These are phyloP conservation scores for Takifugu rubripes DNA, from an alignment of 2,797 vertebrate genomes.

Conservation along the genomic window DNA sequence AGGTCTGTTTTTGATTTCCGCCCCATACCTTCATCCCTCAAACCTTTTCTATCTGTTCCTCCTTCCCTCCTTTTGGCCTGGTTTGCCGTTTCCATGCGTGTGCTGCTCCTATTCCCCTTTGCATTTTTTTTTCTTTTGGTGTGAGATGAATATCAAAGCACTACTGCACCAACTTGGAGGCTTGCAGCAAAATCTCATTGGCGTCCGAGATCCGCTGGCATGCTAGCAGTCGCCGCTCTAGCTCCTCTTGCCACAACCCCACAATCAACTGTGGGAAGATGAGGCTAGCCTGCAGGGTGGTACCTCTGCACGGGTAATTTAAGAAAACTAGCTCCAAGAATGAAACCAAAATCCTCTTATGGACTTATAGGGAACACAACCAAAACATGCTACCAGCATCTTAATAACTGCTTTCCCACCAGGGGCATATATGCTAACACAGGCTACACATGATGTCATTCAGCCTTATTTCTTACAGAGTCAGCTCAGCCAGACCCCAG, in stretches of 20 bases:
- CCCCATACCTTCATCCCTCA: constrained; percentile 65
- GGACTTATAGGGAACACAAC: constrained; percentile 19
- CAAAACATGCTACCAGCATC: constrained; percentile 52
- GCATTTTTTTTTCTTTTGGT: constrained; percentile 86
- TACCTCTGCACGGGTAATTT: constrained; percentile 57
- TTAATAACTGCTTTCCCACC: constrained; percentile 55
- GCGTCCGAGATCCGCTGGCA: constrained; percentile 65
- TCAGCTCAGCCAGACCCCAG: constrained; percentile 31
- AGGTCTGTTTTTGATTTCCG: constrained; percentile 86
- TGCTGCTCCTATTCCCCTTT: constrained; percentile 69
- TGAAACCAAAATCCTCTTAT: constrained; percentile 68
- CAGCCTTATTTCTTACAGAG: constrained; percentile 31
- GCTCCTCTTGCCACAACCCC: constrained; percentile 76
- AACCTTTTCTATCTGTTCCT: constrained; percentile 42
- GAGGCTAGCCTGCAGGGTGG: constrained; percentile 55
- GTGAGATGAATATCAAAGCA: constrained; percentile 91
- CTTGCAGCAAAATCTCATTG: constrained; percentile 84
- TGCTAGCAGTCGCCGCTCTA: constrained; percentile 67
- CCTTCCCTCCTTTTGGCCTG: constrained; percentile 46
- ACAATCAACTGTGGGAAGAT: constrained; percentile 52
- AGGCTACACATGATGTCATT: constrained; percentile 49
- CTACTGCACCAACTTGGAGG: constrained; percentile 76
- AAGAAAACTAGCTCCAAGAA: constrained; percentile 60
- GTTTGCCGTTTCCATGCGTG: constrained; percentile 78
- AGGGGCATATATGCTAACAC: constrained; percentile 39